Conservation (phyloP, 2,797 vertebrate genomes). For the Scomberomorus guttatus region DNA sequence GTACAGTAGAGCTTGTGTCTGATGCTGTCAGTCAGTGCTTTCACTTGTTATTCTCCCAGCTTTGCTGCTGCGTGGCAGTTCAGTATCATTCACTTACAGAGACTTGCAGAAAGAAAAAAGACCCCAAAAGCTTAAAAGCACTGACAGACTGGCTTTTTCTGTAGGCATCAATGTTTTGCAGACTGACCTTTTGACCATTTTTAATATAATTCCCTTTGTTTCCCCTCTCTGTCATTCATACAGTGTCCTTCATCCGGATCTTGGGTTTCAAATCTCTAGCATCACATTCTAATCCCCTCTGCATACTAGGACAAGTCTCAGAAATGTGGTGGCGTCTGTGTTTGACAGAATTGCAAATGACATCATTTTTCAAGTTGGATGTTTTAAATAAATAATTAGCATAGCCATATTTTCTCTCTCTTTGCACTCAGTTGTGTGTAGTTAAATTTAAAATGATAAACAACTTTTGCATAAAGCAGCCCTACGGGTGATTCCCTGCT, state of each 20-base stretch:
- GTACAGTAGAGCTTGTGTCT: slow-evolving; percentile 18
- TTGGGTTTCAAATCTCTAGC: slow-evolving; percentile 3
- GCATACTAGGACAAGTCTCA: not conserved
- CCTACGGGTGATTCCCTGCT: not conserved
- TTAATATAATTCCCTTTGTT: not conserved
- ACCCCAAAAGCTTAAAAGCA: too few species aligned
- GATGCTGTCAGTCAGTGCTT: slow-evolving; percentile 22
- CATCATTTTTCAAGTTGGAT: slow-evolving; percentile 21
- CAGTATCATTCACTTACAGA: slow-evolving; percentile 10
- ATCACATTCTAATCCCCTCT: slow-evolving; percentile 13
- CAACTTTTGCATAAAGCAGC: slow-evolving; percentile 26
- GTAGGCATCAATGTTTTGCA: not conserved
- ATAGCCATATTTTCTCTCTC: slow-evolving; percentile 27
- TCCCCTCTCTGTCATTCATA: not conserved
- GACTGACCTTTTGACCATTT: not conserved
- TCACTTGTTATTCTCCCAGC: not conserved
- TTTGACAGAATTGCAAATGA: slow-evolving; percentile 23
- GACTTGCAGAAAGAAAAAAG: not conserved
- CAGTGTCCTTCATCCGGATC: not conserved
- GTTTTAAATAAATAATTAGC: slow-evolving; percentile 47
- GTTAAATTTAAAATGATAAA: slow-evolving; percentile 27
- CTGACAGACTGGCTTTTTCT: not conserved
- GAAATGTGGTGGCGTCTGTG: not conserved
- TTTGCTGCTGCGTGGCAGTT: not conserved
- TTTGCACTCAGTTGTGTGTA: slow-evolving; percentile 21